These are phyloP conservation scores for Aspidapion aeneum DNA, from an alignment of 2,888 invertebrate species.

Conservation along the genomic window DNA sequence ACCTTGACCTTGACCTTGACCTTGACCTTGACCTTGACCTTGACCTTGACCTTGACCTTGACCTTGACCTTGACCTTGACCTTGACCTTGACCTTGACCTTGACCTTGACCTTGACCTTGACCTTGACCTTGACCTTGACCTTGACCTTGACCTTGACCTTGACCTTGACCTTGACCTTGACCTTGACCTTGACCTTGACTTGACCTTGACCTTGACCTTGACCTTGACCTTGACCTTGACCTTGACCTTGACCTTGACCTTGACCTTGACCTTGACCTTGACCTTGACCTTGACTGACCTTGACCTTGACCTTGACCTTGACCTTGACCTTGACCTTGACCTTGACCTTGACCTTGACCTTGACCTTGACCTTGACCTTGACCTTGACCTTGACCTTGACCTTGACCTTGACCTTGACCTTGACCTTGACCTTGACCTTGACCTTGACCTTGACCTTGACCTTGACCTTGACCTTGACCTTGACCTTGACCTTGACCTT, in stretches of 20 bases:
- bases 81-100: not conserved
- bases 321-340: not conserved
- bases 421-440: not conserved
- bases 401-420: not conserved
- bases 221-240: not conserved
- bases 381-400: not conserved
- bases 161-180: not conserved
- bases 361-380: not conserved
- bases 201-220: not conserved
- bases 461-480: not conserved
- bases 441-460: not conserved
- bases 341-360: not conserved
- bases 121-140: not conserved
- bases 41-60: not conserved
- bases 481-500: not conserved
- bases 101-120: not conserved
- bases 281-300: not conserved
- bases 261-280: not conserved
- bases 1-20: not conserved
- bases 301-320: not conserved
- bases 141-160: not conserved
- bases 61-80: not conserved
- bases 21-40: not conserved
- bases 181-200: not conserved
- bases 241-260: not conserved